These are phyloP conservation scores for Spodoptera frugiperda DNA, from an alignment of 1,140 invertebrate species.

Conservation along the genomic window DNA sequence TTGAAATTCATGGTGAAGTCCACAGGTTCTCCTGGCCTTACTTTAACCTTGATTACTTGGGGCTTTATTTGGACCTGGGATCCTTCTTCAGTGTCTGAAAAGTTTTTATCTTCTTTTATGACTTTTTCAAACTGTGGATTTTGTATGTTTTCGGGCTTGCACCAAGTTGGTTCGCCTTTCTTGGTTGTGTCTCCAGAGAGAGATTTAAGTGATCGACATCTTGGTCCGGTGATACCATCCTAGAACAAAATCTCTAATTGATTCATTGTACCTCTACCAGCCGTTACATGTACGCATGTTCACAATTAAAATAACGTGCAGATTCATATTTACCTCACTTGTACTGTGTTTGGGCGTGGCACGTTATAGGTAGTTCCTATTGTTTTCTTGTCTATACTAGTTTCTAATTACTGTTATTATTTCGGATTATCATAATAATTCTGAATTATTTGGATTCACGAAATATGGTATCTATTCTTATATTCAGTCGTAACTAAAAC, in stretches of 20 bases:
- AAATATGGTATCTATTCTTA: too few relatives aligned
- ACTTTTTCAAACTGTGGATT: slow-evolving; percentile 48
- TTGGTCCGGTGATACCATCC: neutral
- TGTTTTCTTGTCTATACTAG: too few relatives aligned
- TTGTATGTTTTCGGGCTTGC: slow-evolving; percentile 53
- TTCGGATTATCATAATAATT: too few relatives aligned
- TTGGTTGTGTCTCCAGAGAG: neutral
- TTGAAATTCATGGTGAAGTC: slow-evolving; percentile 81
- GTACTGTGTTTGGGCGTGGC: too few relatives aligned
- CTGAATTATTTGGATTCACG: too few relatives aligned
- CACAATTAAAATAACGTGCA: neutral
- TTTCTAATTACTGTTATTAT: too few relatives aligned
- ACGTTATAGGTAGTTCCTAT: too few relatives aligned
- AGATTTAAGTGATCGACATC: neutral
- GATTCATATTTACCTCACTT: too few relatives aligned
- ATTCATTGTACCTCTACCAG: too few relatives aligned
- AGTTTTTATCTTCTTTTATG: slow-evolving; percentile 46
- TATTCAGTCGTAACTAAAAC: too few relatives aligned
- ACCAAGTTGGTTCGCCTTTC: slow-evolving; percentile 53
- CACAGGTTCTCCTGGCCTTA: slow-evolving; percentile 62
- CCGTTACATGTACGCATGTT: too few relatives aligned
- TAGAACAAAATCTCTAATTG: slow-evolving; percentile 12
- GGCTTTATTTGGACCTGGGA: slow-evolving; percentile 69
- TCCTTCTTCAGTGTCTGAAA: slow-evolving; percentile 45
- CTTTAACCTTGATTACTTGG: slow-evolving; percentile 66